Evolutionary conservation across 2,113 vertebrate genomes (phyloP).

Genomic region (Halichoeres trimaculatus): DNA sequence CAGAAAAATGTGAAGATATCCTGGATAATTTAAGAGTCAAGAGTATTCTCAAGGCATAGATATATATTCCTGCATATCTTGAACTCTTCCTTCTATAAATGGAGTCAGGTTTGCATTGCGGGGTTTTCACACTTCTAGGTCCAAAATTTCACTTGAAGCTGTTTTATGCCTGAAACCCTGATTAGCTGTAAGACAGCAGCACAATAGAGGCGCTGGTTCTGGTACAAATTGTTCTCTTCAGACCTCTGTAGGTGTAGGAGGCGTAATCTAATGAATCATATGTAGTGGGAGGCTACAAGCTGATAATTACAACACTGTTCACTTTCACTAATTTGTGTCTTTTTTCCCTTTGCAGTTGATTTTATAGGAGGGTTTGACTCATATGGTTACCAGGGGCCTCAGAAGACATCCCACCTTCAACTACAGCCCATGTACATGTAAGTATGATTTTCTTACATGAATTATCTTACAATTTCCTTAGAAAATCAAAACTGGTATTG

Average conservation of each 20-base stretch:
- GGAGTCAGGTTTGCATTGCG: constrained; percentile 32
- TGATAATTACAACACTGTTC: constrained; percentile 11
- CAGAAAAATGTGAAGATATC: constrained; percentile 34
- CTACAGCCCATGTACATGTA: constrained; percentile 99
- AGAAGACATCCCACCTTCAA: constrained; percentile 99
- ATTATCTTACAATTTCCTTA: not conserved
- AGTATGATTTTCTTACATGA: constrained; percentile 80
- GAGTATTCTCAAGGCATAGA: constrained; percentile 60
- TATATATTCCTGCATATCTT: constrained; percentile 39
- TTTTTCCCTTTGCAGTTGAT: constrained; percentile 87
- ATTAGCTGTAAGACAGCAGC: constrained; percentile 17
- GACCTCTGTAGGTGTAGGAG: constrained; percentile 41
- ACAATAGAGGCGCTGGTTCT: constrained; percentile 7
- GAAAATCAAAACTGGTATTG: too few species aligned
- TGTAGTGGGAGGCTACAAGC: constrained; percentile 34
- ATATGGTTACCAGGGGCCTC: constrained; percentile 98
- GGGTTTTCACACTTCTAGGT: constrained; percentile 7
- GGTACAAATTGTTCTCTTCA: constrained; percentile 10
- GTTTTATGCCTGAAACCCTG: constrained; percentile 27
- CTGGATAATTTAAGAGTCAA: constrained; percentile 65
- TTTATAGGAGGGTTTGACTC: constrained; percentile 99
- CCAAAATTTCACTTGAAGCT: constrained; percentile 21
- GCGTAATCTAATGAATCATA: constrained; percentile 48
- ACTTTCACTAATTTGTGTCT: constrained; percentile 45
- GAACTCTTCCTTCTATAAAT: constrained; percentile 51